Base-by-base conservation (phyloP, 2,797 vertebrate species). In the Chelonia mydas region DNA sequence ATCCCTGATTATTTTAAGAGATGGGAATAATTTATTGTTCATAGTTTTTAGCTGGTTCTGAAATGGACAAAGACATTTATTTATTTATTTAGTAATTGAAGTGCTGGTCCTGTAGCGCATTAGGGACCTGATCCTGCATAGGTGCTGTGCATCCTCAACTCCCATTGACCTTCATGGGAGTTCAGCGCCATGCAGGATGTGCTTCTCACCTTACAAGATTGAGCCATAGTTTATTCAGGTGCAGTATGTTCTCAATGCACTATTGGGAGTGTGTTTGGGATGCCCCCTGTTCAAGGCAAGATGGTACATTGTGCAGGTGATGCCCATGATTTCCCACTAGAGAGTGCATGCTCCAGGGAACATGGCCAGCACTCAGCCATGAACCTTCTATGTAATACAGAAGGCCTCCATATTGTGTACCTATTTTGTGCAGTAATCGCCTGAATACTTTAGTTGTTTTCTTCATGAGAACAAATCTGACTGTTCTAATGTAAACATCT, bases 301-400 rank as follows among this genome's bases (percentile, higher is more conserved):
- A 51, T 7, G 33, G n/a, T 0, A 0, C 0, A 0, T 54, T 47
- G 13, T 45, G 7, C 4, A 72, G 6, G 6, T 19, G 3, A 19
- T 2, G 0, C 27, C 65, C 2, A 0, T 5, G 16, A 41, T 1
- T 83, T 65, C 84, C 37, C 55, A 8, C 33, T 49, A 55, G 37
- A 5, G 1, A 1, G 12, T 31, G 47, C 68, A 80, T 28, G 41
- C 5, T 57, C 19, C 79, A 80, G n/a, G 23, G 10, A 59, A 16
- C 6, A 0, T 21, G 4, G 5, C 5, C 33, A 33, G 61, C 31
- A 21, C 55, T 47, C 7, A 68, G 31, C 5, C 7, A 33, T 37
- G 28, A 53, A 50, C n/a, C 13, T 37, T 19, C 8, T 11, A 77
- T 21, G 31, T 76, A 81, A 31, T 50, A 47, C 47, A n/a, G 41